phyloP scores from a whole-genome alignment of 2,888 invertebrate species.

The Diogma glabrata region DNA sequence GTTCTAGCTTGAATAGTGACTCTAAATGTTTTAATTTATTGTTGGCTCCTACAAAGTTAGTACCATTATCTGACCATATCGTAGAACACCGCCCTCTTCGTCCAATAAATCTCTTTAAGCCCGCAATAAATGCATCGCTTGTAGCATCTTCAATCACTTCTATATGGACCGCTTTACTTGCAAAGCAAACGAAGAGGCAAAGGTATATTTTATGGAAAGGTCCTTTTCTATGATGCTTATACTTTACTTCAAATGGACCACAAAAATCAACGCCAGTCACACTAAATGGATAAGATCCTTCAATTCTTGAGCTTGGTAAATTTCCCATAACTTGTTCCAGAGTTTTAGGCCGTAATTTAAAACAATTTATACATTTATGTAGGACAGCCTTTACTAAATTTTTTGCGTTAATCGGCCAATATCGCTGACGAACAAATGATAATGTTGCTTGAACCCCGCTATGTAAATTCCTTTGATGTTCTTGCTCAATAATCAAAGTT shows the following conservation, averaged over 20 bases:
- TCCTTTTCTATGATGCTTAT: not conserved
- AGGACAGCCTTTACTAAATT: not conserved
- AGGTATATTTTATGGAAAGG: not conserved
- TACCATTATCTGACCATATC: slow-evolving; percentile 5
- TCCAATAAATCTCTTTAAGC: slow-evolving; percentile 4
- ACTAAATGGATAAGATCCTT: not conserved
- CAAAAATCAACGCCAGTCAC: not conserved
- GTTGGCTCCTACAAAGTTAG: slow-evolving; percentile 13
- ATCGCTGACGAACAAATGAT: no score
- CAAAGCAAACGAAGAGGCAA: slow-evolving; percentile 21
- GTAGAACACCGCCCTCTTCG: not conserved
- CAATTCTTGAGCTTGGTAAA: not conserved
- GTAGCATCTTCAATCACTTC: slow-evolving; percentile 2
- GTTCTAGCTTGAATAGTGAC: not conserved
- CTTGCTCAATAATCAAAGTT: no score
- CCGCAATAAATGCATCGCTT: slow-evolving; percentile 7
- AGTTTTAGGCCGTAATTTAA: not conserved
- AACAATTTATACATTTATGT: slow-evolving; percentile 4
- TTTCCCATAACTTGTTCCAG: not conserved
- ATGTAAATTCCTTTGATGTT: no score
- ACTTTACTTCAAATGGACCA: not conserved
- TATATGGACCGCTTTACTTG: not conserved
- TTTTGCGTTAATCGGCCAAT: not conserved
- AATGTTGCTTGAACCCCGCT: no score
- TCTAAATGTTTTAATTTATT: slow-evolving; percentile 1